A percentile compares a stretch with the other conserved stretches of the same genome.
Evolutionary conservation across 2,113 vertebrate species (phyloP).

Genomic region (Naja naja): DNA sequence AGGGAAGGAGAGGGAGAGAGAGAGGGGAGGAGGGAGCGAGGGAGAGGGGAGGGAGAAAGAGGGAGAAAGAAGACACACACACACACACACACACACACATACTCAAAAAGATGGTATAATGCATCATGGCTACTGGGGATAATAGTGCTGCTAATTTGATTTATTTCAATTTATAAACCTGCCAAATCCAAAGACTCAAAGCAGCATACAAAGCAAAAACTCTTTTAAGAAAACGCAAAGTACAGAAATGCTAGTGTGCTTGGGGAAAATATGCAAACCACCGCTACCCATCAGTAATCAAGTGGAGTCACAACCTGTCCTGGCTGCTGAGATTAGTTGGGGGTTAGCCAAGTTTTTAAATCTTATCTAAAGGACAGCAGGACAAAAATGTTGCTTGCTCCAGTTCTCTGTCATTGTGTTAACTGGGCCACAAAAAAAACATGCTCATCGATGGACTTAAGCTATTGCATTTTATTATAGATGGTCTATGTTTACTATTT

Average conservation of each 20-base stretch:
- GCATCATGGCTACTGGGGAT: not conserved
- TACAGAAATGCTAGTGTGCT: not conserved
- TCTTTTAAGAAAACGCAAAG: not conserved
- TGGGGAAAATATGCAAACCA: not conserved
- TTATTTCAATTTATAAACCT: not conserved
- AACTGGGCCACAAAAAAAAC: not conserved
- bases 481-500: not conserved
- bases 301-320: not conserved
- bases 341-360: not conserved
- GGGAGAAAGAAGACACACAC: too few species aligned
- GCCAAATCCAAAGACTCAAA: not conserved
- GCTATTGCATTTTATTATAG: not conserved
- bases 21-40: too few species aligned
- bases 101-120: too few species aligned
- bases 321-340: not conserved
- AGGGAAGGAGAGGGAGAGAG: too few species aligned
- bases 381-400: not conserved
- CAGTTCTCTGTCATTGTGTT: not conserved
- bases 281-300: not conserved
- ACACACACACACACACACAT: too few species aligned
- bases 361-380: not conserved
- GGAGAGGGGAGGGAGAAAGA: too few species aligned
- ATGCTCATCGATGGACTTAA: not conserved
- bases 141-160: not conserved
- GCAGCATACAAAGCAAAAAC: not conserved